phyloP scores from a whole-genome alignment of 53 echinoderm and acorn worm species.

The Crossaster papposus region DNA sequence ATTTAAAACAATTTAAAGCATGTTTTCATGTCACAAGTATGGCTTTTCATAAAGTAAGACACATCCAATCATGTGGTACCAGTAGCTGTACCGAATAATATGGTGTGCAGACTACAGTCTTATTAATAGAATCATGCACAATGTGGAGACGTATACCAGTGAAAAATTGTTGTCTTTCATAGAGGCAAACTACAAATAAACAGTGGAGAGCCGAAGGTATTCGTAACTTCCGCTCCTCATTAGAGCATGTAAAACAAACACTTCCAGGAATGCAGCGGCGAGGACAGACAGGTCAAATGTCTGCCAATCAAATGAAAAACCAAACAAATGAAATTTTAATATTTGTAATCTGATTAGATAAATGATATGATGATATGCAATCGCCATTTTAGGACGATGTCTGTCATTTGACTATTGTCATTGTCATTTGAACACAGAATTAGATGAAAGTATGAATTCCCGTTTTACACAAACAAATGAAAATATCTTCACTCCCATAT shows the following conservation, averaged over 20 bases:
- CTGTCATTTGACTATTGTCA: too few relatives aligned
- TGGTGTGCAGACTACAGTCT: not conserved
- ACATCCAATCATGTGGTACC: not conserved
- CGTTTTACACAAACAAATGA: not conserved
- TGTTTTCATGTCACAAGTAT: too few relatives aligned
- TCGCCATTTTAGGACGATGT: not conserved
- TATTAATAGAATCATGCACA: not conserved
- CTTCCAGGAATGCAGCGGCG: not conserved
- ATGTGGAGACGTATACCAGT: not conserved
- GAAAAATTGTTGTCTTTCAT: conserved; percentile 39
- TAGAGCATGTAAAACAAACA: conserved; percentile 55
- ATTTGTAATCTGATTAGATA: not conserved
- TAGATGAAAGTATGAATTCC: not conserved
- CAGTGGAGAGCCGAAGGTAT: conserved; percentile 12
- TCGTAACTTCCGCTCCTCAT: conserved; percentile 49
- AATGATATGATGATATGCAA: too few relatives aligned
- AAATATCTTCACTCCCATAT: not conserved
- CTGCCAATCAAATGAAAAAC: not conserved
- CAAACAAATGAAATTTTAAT: not conserved
- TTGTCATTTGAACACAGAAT: not conserved
- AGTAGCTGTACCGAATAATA: not conserved
- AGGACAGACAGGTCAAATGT: conserved; percentile 15
- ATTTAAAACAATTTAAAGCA: too few relatives aligned
- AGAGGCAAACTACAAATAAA: conserved; percentile 44
- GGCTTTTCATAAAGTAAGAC: not conserved